Evolutionary conservation across 2,113 vertebrate genomes (phyloP).

Genomic region (Aspiorhynchus laticeps): DNA sequence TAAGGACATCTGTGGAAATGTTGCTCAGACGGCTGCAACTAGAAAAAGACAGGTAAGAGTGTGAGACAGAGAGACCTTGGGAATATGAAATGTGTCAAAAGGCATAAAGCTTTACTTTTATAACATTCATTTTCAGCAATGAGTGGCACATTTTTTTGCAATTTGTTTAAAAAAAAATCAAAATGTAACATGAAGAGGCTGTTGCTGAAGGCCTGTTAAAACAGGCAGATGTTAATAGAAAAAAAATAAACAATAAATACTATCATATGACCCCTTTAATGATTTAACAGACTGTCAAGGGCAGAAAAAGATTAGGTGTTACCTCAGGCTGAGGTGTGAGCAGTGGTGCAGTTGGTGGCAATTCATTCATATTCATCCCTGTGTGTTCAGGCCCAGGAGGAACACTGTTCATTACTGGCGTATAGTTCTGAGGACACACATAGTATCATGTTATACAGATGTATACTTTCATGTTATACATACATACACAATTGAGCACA

Average conservation of each 20-base stretch:
- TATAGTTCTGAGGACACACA: conserved; percentile 61
- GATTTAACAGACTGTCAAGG: neutral
- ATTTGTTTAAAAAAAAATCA: neutral
- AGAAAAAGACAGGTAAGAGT: neutral
- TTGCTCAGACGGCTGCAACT: neutral
- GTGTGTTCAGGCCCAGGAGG: conserved; percentile 30
- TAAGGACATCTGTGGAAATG: neutral
- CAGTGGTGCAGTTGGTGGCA: conserved; percentile 55
- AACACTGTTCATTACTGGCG: conserved; percentile 60
- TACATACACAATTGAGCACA: neutral
- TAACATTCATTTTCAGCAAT: neutral
- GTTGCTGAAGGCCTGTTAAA: neutral
- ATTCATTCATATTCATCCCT: conserved; percentile 50
- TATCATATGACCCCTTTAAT: neutral
- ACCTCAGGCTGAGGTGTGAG: conserved; percentile 62
- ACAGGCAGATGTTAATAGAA: neutral
- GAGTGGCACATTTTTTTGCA: neutral
- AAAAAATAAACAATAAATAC: neutral
- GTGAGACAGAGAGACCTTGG: neutral
- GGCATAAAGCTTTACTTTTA: too few relatives aligned
- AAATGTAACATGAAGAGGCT: neutral
- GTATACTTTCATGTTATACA: neutral
- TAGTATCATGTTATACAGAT: neutral
- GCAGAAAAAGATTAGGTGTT: neutral
- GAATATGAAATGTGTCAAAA: neutral